Base-by-base conservation (phyloP, 2,888 invertebrate genomes). In the Drosophila affinis region DNA sequence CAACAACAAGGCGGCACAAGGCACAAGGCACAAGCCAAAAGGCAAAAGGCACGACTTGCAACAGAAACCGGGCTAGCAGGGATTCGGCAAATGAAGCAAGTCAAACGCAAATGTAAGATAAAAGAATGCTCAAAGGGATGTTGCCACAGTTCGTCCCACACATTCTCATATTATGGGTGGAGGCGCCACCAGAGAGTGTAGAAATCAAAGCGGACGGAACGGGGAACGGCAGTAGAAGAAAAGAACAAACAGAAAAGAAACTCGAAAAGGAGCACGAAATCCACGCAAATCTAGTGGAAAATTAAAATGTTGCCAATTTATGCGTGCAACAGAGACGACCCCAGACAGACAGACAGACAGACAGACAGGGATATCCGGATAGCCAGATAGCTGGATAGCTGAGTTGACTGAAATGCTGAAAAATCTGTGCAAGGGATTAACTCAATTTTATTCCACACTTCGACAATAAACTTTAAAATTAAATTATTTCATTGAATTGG, bases 251-350 rank as follows among this genome's bases (percentile, higher is more conserved):
- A n/a, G 39, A 39, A n/a, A 39, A 3, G n/a, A 39, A 39, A 39
- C 39, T 39, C 6, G n/a, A 39, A 39, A 14, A 39, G 39, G 6
- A 39, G 14, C 39, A 39, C 12, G 3, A 71, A 62, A 62, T 71
- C 57, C 73, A 62, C 71, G 53, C 71, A 71, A 71, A 71, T 71
- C 71, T 71, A 71, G 71, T 62, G 71, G 71, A 71, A 71, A 71
- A 71, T 71, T 71, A 71, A 72, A 72, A 53, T 72, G 56, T 56
- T 71, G 47, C 72, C 72, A 55, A 70, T 70, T 70, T 72, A 55
- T 72, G 69, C 72, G 72, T 51, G 51, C 54, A 21, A 34, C 47
- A 39, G 46, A 9, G 24, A 52, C 17, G 29, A 9, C 29, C 29
- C 7, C 29, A 39, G n/a, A 27, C 14, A 10, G 12, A 12, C 29